Percentiles rank a stretch among this genome's conserved stretches.
Conservation (phyloP, 1,140 invertebrate species). For the Heliconius hermathena region DNA sequence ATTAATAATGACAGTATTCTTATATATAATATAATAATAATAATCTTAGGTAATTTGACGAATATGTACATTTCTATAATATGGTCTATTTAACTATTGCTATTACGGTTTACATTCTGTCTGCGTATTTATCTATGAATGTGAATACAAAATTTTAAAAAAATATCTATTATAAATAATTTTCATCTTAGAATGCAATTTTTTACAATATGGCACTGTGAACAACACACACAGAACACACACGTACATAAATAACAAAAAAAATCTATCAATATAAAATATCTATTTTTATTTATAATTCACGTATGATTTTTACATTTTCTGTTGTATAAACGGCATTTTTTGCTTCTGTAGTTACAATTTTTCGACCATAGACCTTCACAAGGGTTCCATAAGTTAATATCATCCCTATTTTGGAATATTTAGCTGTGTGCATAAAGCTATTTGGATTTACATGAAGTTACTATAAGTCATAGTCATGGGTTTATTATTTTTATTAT, state of each 20-base stretch:
- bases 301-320: neutral
- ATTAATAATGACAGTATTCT: neutral
- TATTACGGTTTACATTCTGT: neutral
- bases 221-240: neutral
- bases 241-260: neutral
- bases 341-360: neutral
- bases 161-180: neutral
- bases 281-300: neutral
- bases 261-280: neutral
- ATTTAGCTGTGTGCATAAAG: neutral
- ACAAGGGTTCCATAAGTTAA: conserved; percentile 1
- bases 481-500: neutral
- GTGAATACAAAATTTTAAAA: neutral
- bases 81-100: neutral
- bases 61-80: neutral
- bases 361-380: neutral
- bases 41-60: neutral
- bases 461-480: neutral
- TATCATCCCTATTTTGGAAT: neutral
- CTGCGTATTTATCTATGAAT: neutral
- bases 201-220: neutral
- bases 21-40: neutral
- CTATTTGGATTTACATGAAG: neutral
- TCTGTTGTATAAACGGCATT: neutral
- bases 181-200: neutral